Percentiles rank a stretch among this genome's conserved stretches.
These are phyloP conservation scores for Pollenia labialis DNA, from an alignment of 2,888 invertebrate genomes.

Conservation along the genomic window DNA sequence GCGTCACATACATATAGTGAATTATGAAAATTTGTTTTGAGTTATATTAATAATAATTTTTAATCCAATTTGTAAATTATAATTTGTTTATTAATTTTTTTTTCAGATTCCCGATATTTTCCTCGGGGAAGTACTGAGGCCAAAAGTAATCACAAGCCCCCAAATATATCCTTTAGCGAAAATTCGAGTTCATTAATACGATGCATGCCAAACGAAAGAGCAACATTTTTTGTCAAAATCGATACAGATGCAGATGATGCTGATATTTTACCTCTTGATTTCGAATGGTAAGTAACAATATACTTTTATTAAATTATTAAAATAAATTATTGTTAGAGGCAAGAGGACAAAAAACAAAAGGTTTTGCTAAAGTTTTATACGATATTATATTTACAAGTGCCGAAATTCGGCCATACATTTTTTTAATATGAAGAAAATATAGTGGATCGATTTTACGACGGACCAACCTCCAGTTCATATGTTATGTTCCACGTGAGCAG, in stretches of 20 bases:
- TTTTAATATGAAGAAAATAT: too few relatives aligned
- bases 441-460: too few relatives aligned
- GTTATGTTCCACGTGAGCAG: too few relatives aligned
- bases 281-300: constrained; percentile 82
- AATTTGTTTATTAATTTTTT: constrained; percentile 1
- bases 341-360: background rate
- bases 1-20: too few relatives aligned
- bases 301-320: background rate
- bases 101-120: constrained; percentile 72
- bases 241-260: constrained; percentile 80
- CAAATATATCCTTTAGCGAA: constrained; percentile 82
- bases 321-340: background rate
- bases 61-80: background rate
- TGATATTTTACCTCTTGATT: constrained; percentile 82
- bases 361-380: background rate
- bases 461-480: too few relatives aligned
- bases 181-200: constrained; percentile 83
- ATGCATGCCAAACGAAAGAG: constrained; percentile 83
- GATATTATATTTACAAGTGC: too few relatives aligned
- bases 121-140: constrained; percentile 48
- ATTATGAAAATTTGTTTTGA: too few relatives aligned
- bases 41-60: too few relatives aligned
- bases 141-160: constrained; percentile 69
- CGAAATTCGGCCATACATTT: too few relatives aligned
- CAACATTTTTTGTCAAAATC: constrained; percentile 83